Evolutionary conservation across 2,888 invertebrate genomes (phyloP), one percentile per base, ranked within the genome.

Genomic region (Seira ritae): DNA sequence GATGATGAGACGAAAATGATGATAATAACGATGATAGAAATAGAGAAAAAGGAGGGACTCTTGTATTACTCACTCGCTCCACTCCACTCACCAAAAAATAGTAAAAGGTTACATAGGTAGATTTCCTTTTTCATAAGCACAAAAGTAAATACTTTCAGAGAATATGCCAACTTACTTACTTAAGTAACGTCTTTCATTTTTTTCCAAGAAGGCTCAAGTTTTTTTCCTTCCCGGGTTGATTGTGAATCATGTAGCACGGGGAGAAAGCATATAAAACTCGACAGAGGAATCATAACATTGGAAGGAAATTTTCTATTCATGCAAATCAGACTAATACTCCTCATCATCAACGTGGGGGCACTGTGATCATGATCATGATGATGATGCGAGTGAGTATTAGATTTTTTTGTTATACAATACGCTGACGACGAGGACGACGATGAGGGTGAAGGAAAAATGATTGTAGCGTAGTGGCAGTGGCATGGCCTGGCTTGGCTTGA

Each of bases 271-370:
- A 71, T 17, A 79, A 79, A 68, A 79, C 79, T 67, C 55, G 31
- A n/a, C n/a, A n/a, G 19, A 75, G 70, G 80, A 81, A 70, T 81
- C 81, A 81, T 81, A 81, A 81, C 81, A 81, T 81, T 62, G 75
- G 70, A 75, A 81, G 24, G 71, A 81, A 76, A 81, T 76, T 81
- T 62, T 75, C 81, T 76, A 81, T 81, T 81, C 81, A 81, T 81
- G 81, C 76, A 81, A 76, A 81, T 81, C 81, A 81, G 81, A 66
- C 81, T 75, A 46, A 81, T 74, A 72, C 67, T 79, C 75, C 65
- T 81, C 81, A 81, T 71, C 75, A 67, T 72, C 37, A 69, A 60
- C 78, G 72, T 73, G 17, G 31, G 24, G 22, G 42, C 67, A 42
- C 65, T 42, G 75, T 70, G 73, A 80, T 60, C 19, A 65, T 77